Evolutionary conservation across 1,140 invertebrate species (phyloP).

Genomic region (Bilobella aurantiaca): DNA sequence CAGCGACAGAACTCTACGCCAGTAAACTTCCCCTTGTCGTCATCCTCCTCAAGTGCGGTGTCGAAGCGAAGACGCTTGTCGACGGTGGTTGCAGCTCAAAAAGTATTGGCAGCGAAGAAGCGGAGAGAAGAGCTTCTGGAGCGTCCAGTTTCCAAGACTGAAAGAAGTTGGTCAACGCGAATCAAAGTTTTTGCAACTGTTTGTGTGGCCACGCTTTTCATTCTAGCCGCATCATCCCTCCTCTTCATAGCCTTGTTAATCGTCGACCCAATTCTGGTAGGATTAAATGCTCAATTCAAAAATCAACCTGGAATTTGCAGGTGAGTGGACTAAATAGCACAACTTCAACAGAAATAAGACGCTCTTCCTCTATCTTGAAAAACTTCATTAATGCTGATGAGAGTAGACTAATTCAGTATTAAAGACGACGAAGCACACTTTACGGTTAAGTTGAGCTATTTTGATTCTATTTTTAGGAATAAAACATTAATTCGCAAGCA

Average conservation of each 20-base stretch:
- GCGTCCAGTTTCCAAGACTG: neutral
- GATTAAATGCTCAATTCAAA: constrained; percentile 13
- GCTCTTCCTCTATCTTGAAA: neutral
- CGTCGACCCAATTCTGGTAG: constrained; percentile 14
- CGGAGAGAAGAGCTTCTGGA: neutral
- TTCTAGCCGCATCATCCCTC: constrained; percentile 10
- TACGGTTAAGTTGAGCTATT: neutral
- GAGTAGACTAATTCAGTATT: neutral
- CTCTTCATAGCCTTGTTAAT: constrained; percentile 7
- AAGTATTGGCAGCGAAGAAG: neutral
- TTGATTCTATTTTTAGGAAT: neutral
- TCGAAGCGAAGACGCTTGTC: neutral
- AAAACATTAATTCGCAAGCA: neutral
- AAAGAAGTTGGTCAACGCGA: constrained; percentile 4
- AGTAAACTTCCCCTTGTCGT: neutral
- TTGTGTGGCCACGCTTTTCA: neutral
- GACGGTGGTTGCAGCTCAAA: neutral
- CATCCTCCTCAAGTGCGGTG: neutral
- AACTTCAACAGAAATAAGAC: neutral
- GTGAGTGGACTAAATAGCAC: neutral
- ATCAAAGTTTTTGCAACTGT: constrained; percentile 7
- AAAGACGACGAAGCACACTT: neutral
- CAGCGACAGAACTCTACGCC: neutral
- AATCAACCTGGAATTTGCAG: constrained; percentile 11
- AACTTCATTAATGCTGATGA: neutral